Conservation (phyloP, 2,113 vertebrate genomes). For the Motacilla alba region DNA sequence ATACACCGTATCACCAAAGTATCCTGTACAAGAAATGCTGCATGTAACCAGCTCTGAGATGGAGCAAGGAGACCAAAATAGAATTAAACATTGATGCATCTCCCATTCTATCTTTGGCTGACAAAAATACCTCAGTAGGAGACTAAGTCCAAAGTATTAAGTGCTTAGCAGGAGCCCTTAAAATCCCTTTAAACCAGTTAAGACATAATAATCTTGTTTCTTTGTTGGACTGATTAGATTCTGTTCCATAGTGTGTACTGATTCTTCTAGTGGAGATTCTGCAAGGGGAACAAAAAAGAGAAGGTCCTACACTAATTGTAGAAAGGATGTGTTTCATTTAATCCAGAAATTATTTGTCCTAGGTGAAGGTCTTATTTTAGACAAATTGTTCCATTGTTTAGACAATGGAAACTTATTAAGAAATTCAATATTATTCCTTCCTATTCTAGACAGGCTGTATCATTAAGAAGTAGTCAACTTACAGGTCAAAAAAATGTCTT, state of each 20-base stretch:
- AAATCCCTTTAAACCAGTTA: background rate
- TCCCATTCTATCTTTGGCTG: background rate
- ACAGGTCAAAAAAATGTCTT: background rate
- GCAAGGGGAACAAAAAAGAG: background rate
- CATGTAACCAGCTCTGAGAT: background rate
- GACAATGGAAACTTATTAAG: background rate
- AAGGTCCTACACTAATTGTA: background rate
- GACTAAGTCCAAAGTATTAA: background rate
- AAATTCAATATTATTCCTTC: background rate
- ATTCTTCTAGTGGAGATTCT: background rate
- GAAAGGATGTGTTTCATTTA: background rate
- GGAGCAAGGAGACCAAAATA: background rate
- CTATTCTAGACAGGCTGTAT: background rate
- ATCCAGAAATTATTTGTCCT: background rate
- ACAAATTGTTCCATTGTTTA: background rate
- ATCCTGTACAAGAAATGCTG: background rate
- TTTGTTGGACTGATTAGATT: background rate
- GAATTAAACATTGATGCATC: background rate
- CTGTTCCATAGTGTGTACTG: background rate
- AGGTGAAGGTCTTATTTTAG: background rate
- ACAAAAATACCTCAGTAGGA: background rate
- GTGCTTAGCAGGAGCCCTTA: background rate
- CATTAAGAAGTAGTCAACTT: background rate
- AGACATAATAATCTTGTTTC: background rate
- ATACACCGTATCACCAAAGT: fast-evolving